phyloP scores from a whole-genome alignment of 2,113 vertebrate genomes.

The Corythornis cristatus region DNA sequence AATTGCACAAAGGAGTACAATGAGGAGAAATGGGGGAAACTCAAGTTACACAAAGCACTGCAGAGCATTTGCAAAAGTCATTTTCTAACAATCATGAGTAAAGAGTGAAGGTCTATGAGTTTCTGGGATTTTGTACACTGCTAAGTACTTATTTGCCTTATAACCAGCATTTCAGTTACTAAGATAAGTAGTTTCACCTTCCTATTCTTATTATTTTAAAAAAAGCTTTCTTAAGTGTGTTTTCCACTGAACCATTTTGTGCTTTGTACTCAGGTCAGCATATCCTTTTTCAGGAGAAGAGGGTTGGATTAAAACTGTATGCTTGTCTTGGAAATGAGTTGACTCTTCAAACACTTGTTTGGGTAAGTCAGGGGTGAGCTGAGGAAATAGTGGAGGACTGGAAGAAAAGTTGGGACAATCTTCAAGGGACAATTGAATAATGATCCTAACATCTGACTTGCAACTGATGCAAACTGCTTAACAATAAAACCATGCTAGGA shows the following conservation, averaged over 20 bases:
- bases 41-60: slow-evolving; percentile 31
- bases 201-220: neutral
- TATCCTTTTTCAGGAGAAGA: neutral
- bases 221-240: neutral
- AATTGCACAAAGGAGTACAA: slow-evolving; percentile 2
- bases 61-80: slow-evolving; percentile 32
- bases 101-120: neutral
- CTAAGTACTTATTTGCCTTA: neutral
- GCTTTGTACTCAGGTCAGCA: neutral
- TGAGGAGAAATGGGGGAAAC: slow-evolving; percentile 30
- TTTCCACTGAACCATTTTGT: neutral
- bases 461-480: neutral
- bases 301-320: neutral
- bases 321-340: neutral
- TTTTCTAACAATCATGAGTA: neutral
- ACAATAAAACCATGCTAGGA: neutral
- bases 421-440: neutral
- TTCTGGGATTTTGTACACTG: neutral
- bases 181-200: neutral
- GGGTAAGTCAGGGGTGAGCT: neutral
- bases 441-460: slow-evolving; percentile 10
- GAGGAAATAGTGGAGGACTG: neutral
- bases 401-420: neutral
- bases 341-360: neutral
- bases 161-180: neutral